Percentiles rank a stretch among this genome's conserved stretches.
phyloP scores from a whole-genome alignment of 2,797 vertebrate species.

The Serranus cabrilla region DNA sequence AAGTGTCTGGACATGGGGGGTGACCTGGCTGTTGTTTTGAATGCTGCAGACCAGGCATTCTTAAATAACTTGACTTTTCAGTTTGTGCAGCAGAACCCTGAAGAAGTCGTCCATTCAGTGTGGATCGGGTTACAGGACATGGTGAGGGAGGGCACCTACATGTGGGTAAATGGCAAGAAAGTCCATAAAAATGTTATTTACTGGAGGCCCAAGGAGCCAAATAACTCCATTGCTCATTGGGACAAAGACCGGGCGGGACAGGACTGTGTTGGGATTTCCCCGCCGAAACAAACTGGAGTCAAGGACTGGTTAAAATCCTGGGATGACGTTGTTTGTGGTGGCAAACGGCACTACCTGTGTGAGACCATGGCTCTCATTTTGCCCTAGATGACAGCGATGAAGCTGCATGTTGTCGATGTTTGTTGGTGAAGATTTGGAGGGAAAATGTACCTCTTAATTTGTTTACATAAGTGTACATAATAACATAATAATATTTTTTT shows the following conservation, averaged over 20 bases:
- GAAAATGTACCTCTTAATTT: no score
- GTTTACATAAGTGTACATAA: no score
- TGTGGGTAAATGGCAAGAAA: conserved; percentile 9
- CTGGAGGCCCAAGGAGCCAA: not conserved
- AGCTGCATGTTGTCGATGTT: no score
- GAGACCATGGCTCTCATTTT: no score
- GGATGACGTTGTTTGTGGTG: no score
- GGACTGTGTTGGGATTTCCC: conserved; percentile 28
- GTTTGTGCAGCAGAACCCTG: not conserved
- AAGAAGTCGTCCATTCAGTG: not conserved
- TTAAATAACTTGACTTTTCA: conserved; percentile 18
- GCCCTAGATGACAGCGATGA: no score
- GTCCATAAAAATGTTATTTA: accelerated
- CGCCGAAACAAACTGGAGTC: accelerated
- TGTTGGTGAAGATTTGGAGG: no score
- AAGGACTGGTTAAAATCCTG: not conserved
- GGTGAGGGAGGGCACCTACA: not conserved
- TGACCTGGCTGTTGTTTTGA: conserved; percentile 21
- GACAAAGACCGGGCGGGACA: not conserved
- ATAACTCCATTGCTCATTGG: conserved; percentile 11
- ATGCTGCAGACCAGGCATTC: conserved; percentile 15
- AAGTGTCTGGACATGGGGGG: not conserved
- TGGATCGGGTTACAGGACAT: conserved; percentile 39
- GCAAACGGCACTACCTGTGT: no score
- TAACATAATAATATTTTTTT: no score